phyloP scores from a whole-genome alignment of 2,113 vertebrate genomes.

The Phaethon lepturus region DNA sequence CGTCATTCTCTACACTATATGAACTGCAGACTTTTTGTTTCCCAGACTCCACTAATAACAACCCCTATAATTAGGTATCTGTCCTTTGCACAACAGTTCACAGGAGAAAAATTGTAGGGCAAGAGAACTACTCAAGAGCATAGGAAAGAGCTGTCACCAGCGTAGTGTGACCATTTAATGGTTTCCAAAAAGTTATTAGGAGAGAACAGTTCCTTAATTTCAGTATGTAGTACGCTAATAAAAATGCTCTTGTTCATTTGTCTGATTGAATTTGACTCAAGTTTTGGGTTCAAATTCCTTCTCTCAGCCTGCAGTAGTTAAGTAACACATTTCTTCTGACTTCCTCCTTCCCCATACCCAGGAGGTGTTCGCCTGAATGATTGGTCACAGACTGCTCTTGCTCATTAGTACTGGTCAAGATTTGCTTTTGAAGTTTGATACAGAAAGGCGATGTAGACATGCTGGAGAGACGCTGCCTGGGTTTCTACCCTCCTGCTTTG shows the following conservation, averaged over 20 bases:
- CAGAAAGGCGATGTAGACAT: background rate
- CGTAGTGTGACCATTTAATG: background rate
- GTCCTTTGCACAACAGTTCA: background rate
- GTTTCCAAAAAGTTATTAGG: background rate
- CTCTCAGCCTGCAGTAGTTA: background rate
- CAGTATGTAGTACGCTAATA: background rate
- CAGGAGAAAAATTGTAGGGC: background rate
- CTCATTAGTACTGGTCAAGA: background rate
- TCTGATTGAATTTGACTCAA: background rate
- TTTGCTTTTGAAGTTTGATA: background rate
- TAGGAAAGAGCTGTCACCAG: background rate
- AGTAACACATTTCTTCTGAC: background rate
- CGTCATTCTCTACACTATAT: conserved; percentile 10
- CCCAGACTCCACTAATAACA: conserved; percentile 24
- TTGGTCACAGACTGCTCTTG: background rate
- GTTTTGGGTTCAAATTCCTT: background rate
- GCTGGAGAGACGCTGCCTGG: background rate
- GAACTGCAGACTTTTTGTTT: conserved; percentile 49
- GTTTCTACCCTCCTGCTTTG: background rate
- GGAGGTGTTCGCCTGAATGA: background rate
- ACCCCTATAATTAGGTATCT: conserved; percentile 39
- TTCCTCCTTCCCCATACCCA: background rate
- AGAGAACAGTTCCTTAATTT: background rate
- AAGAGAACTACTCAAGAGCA: background rate
- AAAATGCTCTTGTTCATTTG: background rate